Evolutionary conservation across 64 coral and sea anemone species (phyloP).

Genomic region (Montipora foliosa): DNA sequence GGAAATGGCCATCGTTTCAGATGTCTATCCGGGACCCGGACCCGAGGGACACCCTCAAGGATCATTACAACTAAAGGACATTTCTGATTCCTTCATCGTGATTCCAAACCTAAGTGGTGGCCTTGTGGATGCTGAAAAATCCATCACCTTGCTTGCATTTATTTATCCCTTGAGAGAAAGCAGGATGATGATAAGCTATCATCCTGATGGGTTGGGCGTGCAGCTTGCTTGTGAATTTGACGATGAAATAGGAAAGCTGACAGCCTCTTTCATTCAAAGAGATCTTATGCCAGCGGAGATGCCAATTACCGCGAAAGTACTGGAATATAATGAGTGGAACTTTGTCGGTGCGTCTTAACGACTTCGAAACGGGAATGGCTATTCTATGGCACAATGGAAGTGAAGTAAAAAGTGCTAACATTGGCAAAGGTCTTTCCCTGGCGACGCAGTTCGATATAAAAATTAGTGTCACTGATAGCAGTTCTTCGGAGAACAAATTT

Average conservation of each 20-base stretch:
- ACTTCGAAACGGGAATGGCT: slow-evolving; percentile 31
- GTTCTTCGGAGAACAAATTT: neutral
- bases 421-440: slow-evolving; percentile 6
- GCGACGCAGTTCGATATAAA: slow-evolving; percentile 62
- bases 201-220: slow-evolving; percentile 21
- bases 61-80: slow-evolving; percentile 16
- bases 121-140: slow-evolving; percentile 11
- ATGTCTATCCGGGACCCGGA: slow-evolving; percentile 11
- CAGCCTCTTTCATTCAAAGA: neutral
- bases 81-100: slow-evolving; percentile 33
- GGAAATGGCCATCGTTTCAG: slow-evolving; percentile 19
- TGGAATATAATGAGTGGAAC: slow-evolving; percentile 63
- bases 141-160: slow-evolving; percentile 61
- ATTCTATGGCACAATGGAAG: slow-evolving; percentile 76
- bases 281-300: neutral
- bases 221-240: neutral
- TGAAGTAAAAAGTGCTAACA: neutral
- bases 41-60: neutral
- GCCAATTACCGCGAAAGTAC: neutral
- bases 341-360: slow-evolving; percentile 71
- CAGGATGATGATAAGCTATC: slow-evolving; percentile 60
- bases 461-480: slow-evolving; percentile 14
- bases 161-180: slow-evolving; percentile 21
- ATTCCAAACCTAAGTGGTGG: slow-evolving; percentile 32
- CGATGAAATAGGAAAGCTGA: neutral